Evolutionary conservation across 2,888 invertebrate genomes (phyloP).

Genomic region (Idaea straminata): DNA sequence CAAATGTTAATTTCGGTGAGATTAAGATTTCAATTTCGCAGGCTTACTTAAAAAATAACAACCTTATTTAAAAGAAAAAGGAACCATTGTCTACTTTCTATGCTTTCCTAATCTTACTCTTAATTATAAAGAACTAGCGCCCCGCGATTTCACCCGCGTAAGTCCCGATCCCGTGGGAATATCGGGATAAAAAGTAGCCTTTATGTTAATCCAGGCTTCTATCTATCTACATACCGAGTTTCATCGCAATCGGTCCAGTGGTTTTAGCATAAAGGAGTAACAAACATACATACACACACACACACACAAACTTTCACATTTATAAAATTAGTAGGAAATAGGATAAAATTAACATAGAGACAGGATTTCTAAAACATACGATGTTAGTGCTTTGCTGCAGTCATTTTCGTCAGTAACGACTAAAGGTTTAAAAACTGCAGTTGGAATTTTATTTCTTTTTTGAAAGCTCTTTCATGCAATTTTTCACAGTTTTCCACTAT

Average conservation of each 20-base stretch:
- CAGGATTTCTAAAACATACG: constrained; percentile 15
- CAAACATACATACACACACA: no score
- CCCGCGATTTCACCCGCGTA: no score
- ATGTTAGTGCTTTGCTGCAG: constrained; percentile 27
- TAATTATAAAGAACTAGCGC: no score
- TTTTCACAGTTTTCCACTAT: constrained; percentile 2
- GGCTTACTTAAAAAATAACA: neutral
- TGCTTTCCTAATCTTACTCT: neutral
- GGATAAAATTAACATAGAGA: constrained; percentile 9
- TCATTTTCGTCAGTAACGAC: constrained; percentile 28
- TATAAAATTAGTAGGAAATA: no score
- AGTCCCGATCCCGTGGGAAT: no score
- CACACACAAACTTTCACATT: no score
- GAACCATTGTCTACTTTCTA: neutral
- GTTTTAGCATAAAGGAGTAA: no score
- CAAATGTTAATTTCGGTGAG: neutral
- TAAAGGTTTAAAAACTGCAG: constrained; percentile 30
- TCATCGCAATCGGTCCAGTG: no score
- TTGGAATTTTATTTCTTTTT: constrained; percentile 40
- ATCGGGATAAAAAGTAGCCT: no score
- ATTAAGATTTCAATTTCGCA: neutral
- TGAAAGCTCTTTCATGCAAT: constrained; percentile 29
- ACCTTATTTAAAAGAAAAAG: neutral
- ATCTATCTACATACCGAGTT: no score
- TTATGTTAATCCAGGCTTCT: no score